Evolutionary conservation across 2,797 vertebrate genomes (phyloP).

Genomic region (Iguana delicatissima): DNA sequence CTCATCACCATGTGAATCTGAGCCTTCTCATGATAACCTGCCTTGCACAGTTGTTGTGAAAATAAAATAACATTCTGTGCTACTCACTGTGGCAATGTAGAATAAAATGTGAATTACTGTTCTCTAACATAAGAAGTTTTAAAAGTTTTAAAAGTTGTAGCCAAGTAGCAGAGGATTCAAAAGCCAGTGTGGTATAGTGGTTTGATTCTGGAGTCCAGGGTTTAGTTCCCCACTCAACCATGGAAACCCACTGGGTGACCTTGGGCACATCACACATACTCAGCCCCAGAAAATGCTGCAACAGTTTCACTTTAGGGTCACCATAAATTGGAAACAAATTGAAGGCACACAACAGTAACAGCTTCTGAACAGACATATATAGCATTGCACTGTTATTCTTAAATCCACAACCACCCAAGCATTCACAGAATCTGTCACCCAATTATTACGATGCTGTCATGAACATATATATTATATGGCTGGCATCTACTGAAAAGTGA

Average conservation of each 20-base stretch:
- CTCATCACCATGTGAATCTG: neutral
- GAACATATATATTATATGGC: neutral
- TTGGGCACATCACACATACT: too few species aligned
- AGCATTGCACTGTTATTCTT: neutral
- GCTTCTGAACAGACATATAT: too few species aligned
- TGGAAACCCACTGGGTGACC: too few species aligned
- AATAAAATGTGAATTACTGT: neutral
- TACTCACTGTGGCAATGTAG: neutral
- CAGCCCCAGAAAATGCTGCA: too few species aligned
- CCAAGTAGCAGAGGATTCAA: too few species aligned
- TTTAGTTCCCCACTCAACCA: too few species aligned
- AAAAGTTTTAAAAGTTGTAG: neutral
- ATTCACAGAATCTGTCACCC: neutral
- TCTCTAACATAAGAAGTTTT: neutral
- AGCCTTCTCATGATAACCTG: neutral
- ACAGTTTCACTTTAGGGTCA: too few species aligned
- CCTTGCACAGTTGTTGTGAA: neutral
- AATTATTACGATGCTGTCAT: neutral
- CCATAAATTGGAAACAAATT: too few species aligned
- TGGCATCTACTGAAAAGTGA: neutral
- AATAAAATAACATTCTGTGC: neutral
- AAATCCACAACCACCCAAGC: neutral
- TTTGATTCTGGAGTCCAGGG: too few species aligned
- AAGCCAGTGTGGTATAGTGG: too few species aligned
- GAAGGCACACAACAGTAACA: too few species aligned